A percentile compares a stretch with the other conserved stretches of the same genome.
Conservation (phyloP, 1,140 invertebrate species). For the Colletes gigas region DNA sequence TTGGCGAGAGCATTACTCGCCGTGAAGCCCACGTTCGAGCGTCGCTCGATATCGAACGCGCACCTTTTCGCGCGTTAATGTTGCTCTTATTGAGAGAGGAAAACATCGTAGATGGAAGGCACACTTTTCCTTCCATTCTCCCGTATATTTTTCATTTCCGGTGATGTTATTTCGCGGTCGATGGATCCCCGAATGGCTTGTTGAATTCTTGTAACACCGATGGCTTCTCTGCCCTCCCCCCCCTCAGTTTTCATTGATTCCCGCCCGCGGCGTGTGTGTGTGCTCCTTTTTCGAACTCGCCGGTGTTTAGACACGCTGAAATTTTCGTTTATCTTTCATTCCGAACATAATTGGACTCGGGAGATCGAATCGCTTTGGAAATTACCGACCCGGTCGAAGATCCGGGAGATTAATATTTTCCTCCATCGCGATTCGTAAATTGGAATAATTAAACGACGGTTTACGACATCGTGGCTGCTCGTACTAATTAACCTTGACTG, state of each 20-base stretch:
- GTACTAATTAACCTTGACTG: not conserved
- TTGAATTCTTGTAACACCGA: not conserved
- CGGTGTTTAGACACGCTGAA: not conserved
- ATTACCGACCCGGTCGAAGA: not conserved
- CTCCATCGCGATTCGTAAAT: not conserved
- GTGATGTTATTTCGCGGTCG: too few relatives aligned
- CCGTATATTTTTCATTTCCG: not conserved
- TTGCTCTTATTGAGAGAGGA: not conserved
- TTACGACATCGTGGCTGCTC: too few relatives aligned
- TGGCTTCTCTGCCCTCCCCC: not conserved
- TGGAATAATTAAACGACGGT: too few relatives aligned
- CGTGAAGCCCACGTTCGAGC: constrained; percentile 13
- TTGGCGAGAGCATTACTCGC: constrained; percentile 29
- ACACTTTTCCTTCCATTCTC: not conserved
- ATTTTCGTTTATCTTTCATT: constrained; percentile 21
- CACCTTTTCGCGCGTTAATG: too few relatives aligned
- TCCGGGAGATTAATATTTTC: too few relatives aligned
- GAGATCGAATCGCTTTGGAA: not conserved
- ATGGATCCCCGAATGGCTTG: not conserved
- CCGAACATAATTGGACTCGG: not conserved
- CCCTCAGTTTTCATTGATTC: constrained; percentile 12
- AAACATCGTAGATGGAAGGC: not conserved
- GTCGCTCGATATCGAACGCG: not conserved
- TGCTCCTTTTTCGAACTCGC: not conserved
- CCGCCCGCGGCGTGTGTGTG: not conserved